Conservation (phyloP, 1,140 invertebrate species). For the Globodera rostochiensis region DNA sequence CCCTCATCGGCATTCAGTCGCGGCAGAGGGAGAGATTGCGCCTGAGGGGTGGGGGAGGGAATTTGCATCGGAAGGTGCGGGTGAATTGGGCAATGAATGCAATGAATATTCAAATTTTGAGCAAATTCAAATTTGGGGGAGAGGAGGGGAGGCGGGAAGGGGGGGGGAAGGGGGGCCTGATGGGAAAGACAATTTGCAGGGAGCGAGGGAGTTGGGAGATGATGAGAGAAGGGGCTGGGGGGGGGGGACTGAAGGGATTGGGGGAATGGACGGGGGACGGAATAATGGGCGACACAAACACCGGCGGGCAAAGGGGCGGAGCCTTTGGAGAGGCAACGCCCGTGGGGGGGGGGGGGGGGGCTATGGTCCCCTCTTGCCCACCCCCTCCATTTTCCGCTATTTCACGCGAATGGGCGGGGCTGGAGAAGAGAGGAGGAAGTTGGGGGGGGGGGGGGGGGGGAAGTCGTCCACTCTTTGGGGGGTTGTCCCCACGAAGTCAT, state of each 20-base stretch:
- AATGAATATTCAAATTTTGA: slow-evolving; percentile 19
- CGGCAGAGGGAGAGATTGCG: slow-evolving; percentile 1
- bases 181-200: background rate
- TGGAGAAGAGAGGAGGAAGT: background rate
- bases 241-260: background rate
- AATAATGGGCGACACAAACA: slow-evolving; percentile 2
- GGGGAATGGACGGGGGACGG: background rate
- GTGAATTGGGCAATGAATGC: background rate
- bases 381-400: background rate
- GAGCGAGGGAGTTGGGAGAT: background rate
- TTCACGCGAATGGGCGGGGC: background rate
- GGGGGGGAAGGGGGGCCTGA: background rate
- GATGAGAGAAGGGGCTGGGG: background rate
- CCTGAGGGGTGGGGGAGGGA: background rate
- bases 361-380: background rate
- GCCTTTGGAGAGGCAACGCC: background rate
- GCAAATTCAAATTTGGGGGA: slow-evolving; percentile 6
- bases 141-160: too few species aligned
- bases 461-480: too few species aligned
- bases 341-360: too few species aligned
- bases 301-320: background rate
- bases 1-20: background rate
- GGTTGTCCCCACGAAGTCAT: too few species aligned
- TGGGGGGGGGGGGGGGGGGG: background rate
- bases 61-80: slow-evolving; percentile 17